These are phyloP conservation scores for Vulpes ferrilata DNA, from an alignment of 2,113 vertebrate genomes.

Conservation along the genomic window DNA sequence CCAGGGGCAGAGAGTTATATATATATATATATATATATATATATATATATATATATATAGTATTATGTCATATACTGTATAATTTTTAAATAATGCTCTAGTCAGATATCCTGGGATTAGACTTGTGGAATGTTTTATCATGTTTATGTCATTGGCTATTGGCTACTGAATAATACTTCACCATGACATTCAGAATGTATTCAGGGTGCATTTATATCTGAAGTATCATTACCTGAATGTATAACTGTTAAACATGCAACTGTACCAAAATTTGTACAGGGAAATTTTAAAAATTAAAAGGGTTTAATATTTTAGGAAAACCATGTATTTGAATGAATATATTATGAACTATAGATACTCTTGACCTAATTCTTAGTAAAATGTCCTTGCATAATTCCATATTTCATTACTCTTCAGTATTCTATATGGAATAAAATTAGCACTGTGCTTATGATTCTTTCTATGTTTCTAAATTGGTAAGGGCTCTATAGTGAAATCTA, in stretches of 20 bases:
- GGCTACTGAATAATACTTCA: neutral
- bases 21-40: neutral
- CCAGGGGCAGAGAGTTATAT: neutral
- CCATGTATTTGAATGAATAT: neutral
- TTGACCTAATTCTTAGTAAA: neutral
- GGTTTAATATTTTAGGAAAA: conserved; percentile 48
- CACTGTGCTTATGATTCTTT: neutral
- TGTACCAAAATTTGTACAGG: neutral
- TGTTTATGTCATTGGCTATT: neutral
- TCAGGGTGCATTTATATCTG: neutral
- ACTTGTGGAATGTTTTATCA: neutral
- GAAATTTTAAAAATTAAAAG: neutral
- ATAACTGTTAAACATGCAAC: neutral
- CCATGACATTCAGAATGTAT: neutral
- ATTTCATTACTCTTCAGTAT: neutral
- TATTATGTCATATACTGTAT: neutral
- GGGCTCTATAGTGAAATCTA: neutral
- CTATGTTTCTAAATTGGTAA: neutral
- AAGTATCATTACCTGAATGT: neutral
- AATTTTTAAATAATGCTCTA: neutral
- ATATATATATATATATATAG: neutral
- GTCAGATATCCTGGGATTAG: neutral
- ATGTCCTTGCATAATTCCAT: neutral
- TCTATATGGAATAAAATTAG: neutral
- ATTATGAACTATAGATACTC: neutral